Conservation (phyloP, 2,797 vertebrate species). For the Atherinosoma microstoma region DNA sequence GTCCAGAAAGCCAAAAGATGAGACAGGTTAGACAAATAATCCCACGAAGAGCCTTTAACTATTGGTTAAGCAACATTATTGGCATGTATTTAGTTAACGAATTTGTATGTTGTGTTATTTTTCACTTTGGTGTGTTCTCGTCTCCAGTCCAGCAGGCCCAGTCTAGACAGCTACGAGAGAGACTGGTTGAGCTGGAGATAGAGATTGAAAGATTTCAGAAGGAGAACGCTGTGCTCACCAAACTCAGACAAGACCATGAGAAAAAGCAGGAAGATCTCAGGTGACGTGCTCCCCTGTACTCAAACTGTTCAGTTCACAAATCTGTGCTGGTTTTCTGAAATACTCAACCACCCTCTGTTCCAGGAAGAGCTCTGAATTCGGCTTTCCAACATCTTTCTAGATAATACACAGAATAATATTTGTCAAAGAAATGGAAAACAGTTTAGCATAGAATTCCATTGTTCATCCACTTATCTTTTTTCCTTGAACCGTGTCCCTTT, state of each 20-base stretch:
- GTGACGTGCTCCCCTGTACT: constrained; percentile 63
- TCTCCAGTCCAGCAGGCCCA: constrained; percentile 72
- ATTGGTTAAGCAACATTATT: neutral
- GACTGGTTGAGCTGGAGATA: constrained; percentile 88
- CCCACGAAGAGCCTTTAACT: neutral
- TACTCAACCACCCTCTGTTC: too few species aligned
- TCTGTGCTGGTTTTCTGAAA: neutral
- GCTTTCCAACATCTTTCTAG: too few species aligned
- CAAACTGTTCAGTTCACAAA: neutral
- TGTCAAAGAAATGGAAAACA: too few species aligned
- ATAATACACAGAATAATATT: too few species aligned
- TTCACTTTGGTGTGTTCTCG: neutral
- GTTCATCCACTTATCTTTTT: too few species aligned
- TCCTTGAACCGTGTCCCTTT: neutral
- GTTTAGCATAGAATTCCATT: too few species aligned
- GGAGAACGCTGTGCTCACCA: constrained; percentile 88
- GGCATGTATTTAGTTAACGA: too few species aligned
- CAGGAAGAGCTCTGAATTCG: too few species aligned
- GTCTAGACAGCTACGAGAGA: constrained; percentile 89
- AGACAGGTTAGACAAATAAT: constrained; percentile 64
- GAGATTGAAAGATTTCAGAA: constrained; percentile 94
- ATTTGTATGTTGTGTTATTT: neutral
- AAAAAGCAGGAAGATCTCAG: constrained; percentile 84
- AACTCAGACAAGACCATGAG: constrained; percentile 89
- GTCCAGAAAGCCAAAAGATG: constrained; percentile 47